Evolutionary conservation across 2,888 invertebrate species (phyloP).

Genomic region (Caenorhabditis drosophilae): DNA sequence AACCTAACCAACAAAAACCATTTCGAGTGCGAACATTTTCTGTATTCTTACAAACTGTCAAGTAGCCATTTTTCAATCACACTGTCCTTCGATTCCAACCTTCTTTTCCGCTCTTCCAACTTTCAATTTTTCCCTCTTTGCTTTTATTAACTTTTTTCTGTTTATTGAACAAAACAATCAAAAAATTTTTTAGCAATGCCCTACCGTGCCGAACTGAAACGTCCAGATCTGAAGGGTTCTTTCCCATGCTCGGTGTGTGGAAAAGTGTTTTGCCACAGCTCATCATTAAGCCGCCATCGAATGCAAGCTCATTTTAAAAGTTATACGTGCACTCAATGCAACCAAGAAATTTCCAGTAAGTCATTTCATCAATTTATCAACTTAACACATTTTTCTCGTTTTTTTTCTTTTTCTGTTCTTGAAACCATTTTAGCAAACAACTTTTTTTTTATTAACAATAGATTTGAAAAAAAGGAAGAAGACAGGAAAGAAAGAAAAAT

Average conservation of each 20-base stretch:
- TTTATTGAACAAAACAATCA: too few relatives aligned
- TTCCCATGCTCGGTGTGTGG: conserved; percentile 65
- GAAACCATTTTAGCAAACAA: too few relatives aligned
- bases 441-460: too few relatives aligned
- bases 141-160: too few relatives aligned
- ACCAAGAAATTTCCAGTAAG: conserved; percentile 68
- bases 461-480: too few relatives aligned
- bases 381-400: too few relatives aligned
- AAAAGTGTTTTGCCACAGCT: conserved; percentile 69
- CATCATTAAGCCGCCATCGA: conserved; percentile 68
- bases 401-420: too few relatives aligned
- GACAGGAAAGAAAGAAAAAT: too few relatives aligned
- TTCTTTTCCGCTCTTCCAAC: too few relatives aligned
- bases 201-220: conserved; percentile 68
- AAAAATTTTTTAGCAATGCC: conserved; percentile 45
- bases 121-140: too few relatives aligned
- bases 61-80: conserved; percentile 9
- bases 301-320: conserved; percentile 70
- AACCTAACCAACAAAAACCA: conserved; percentile 10
- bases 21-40: conserved; percentile 25
- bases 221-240: conserved; percentile 68
- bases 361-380: too few relatives aligned
- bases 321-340: conserved; percentile 68
- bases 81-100: too few relatives aligned
- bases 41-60: conserved; percentile 33